phyloP scores from a whole-genome alignment of 1,140 invertebrate species.

The Melitaea cinxia region DNA sequence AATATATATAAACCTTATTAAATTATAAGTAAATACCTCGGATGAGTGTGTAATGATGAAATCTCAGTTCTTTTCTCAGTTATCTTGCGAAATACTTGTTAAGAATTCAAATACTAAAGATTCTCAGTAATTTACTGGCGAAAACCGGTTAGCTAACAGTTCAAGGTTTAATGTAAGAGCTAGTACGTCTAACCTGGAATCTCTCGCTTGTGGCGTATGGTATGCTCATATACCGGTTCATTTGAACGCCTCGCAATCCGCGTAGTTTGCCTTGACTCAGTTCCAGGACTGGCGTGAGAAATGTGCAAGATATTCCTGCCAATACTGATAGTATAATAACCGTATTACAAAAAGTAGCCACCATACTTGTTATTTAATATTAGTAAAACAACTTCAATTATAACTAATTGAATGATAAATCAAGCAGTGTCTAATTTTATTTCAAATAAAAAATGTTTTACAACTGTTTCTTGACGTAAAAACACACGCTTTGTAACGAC shows the following conservation, averaged over 20 bases:
- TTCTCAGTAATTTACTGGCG: background rate
- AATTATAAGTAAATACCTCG: too few species aligned
- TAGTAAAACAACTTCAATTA: background rate
- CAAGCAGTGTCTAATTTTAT: too few species aligned
- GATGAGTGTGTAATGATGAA: background rate
- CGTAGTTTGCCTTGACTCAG: conserved; percentile 50
- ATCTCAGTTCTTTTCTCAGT: background rate
- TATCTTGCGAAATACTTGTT: background rate
- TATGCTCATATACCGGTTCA: conserved; percentile 57
- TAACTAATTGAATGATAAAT: too few species aligned
- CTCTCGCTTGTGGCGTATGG: conserved; percentile 55
- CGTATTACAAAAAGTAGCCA: background rate
- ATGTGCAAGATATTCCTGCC: background rate
- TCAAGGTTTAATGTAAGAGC: background rate
- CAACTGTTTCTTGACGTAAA: too few species aligned
- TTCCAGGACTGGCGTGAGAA: conserved; percentile 45
- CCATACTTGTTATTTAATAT: background rate
- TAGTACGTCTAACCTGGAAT: conserved; percentile 52
- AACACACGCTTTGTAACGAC: too few species aligned
- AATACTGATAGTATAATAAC: background rate
- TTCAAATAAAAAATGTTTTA: too few species aligned
- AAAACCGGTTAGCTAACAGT: background rate
- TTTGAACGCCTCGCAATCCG: conserved; percentile 47
- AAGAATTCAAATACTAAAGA: background rate
- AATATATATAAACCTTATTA: background rate